Conservation (phyloP, 2,113 vertebrate species). For the Orycteropus afer region DNA sequence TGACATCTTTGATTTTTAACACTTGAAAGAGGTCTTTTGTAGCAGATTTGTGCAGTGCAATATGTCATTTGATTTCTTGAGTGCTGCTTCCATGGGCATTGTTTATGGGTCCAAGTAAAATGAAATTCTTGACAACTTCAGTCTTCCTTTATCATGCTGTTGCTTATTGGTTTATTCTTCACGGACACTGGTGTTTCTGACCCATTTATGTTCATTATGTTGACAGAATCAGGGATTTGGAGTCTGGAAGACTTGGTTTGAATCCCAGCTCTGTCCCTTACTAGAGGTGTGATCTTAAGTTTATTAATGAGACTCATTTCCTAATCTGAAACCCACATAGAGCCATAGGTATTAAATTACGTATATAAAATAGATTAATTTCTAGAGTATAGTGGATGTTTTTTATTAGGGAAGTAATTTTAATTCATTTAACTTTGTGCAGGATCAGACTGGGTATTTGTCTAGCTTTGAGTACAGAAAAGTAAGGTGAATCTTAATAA, state of each 20-base stretch:
- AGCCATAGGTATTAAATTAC: neutral
- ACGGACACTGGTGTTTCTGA: neutral
- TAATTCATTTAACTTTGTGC: neutral
- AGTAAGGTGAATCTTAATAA: neutral
- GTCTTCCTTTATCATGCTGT: too few species aligned
- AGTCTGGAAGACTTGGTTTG: neutral
- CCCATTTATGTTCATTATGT: neutral
- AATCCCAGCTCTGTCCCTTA: neutral
- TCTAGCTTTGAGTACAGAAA: conserved; percentile 9
- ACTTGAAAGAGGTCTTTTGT: too few species aligned
- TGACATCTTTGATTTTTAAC: too few species aligned
- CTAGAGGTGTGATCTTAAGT: neutral
- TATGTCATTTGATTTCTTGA: too few species aligned
- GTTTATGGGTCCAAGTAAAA: too few species aligned
- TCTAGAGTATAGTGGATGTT: neutral
- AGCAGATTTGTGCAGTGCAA: too few species aligned
- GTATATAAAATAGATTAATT: neutral
- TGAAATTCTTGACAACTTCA: too few species aligned
- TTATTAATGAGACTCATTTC: neutral
- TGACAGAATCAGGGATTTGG: neutral
- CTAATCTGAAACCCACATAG: neutral
- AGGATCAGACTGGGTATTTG: neutral
- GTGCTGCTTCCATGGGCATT: too few species aligned
- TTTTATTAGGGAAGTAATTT: neutral
- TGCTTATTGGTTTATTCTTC: neutral